Evolutionary conservation across 2,888 invertebrate species (phyloP), one percentile per base, ranked within the genome.

Genomic region (Philaethria dido): DNA sequence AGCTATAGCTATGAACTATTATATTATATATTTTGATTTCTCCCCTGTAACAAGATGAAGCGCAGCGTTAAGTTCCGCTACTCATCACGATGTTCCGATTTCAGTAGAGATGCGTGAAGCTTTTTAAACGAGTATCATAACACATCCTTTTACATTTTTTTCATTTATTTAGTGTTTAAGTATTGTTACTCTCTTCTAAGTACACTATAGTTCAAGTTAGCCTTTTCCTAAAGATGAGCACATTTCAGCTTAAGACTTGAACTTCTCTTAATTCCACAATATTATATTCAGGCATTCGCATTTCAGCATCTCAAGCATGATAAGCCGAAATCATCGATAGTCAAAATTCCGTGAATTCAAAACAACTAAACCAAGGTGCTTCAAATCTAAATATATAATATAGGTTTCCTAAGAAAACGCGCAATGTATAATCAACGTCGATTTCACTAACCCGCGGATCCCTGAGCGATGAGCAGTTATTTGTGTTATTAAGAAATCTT

Each of bases 401-500:
- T 29, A 60, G 60, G 47, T 45, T 60, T 60, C 45, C 29, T 18
- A 60, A 60, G 60, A 60, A 60, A 45, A 44, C 60, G 45, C 29
- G 16, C 14, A 14, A 60, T 47, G 14, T 33, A 60, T 60, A 60
- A 60, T 60, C 60, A 33, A 60, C 18, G 45, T 47, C 42, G 8
- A 42, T 57, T 57, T 57, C 42, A 57, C 57, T 57, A 57, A 57
- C 57, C 25, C 57, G 14, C 55, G 59, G 60, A 60, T 60, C 29
- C 45, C 29, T 60, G 60, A 60, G 44, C 25, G 59, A 59, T 60
- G 42, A 47, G 45, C 60, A 3, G 44, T 42, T 29, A 52, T 52
- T 47, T 36, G 48, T 59, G 57, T 59, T 54, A 44, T 67, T 68
- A 68, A 68, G 61, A 68, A 65, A 68, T 33, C 57, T 63, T 54